A percentile compares a stretch with the other conserved stretches of the same genome.
phyloP scores from a whole-genome alignment of 2,888 invertebrate species.

The Caenorhabditis doughertyi region DNA sequence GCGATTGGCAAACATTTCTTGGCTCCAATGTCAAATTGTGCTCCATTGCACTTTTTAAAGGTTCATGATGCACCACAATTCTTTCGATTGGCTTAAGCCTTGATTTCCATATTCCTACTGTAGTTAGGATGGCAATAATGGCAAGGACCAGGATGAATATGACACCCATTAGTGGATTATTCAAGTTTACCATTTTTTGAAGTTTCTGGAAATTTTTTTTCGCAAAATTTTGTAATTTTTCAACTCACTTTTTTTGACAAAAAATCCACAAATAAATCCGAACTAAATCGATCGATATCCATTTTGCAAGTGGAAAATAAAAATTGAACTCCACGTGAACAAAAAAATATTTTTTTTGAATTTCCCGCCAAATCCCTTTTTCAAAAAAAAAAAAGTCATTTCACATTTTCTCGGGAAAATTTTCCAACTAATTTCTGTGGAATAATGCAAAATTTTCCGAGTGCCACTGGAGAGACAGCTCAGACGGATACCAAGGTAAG shows the following conservation, averaged over 20 bases:
- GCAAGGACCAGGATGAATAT: neutral
- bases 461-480: neutral
- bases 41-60: no score
- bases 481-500: neutral
- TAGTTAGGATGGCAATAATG: neutral
- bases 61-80: no score
- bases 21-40: no score
- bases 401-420: neutral
- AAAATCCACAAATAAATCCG: neutral
- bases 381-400: neutral
- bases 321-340: no score
- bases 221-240: neutral
- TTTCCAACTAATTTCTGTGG: conserved; percentile 17
- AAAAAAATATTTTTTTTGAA: no score
- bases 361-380: no score
- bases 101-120: neutral
- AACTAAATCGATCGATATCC: no score
- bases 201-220: neutral
- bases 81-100: no score
- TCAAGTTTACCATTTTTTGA: neutral
- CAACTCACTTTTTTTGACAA: neutral
- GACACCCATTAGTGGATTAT: neutral
- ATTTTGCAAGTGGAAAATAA: no score
- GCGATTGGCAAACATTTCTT: conserved; percentile 18
- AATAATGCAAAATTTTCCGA: conserved; percentile 26